Evolutionary conservation across 2,888 invertebrate species (phyloP), one percentile per base, ranked within the genome.

Genomic region (Cinara cedri): DNA sequence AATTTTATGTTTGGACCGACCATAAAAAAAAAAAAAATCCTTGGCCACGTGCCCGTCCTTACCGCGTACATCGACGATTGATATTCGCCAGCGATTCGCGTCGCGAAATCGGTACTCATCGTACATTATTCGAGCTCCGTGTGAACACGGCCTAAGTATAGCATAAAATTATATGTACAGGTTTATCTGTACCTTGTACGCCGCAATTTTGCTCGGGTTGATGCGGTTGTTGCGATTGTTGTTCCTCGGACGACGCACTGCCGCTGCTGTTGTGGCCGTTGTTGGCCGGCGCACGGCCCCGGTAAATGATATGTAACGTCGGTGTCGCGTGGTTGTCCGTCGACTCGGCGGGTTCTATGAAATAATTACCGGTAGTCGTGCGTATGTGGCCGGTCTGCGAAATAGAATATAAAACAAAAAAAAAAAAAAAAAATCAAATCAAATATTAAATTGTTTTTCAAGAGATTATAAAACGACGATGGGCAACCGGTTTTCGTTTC

Each of bases 341-440:
- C 80, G 86, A 85, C 84, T 90, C 90, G 46, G 87, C 87, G 19
- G 92, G 92, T 84, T 90, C 89, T 83, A 92, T 92, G 85, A 90
- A 89, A 86, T 89, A 90, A 83, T 88, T 90, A 82, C 89, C 91
- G 82, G 88, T 88, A 78, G 89, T 88, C 34, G 91, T 91, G 84
- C 89, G 88, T 83, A 92, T 90, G 85, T 90, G 90, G 81, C 92
- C 92, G 81, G 89, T 91, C 92, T 92, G 87, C 70, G 87, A 65
- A 83, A 82, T 3, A 26, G n/a, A 60, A 49, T n/a, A 57, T 19
- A 57, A 71, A 55, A 82, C 21, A 82, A 60, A 55, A 71, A 13
- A 14, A 81, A 63, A 72, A 34, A 34, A 34, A 34, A 34, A 34
- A 4, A 34, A 34, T 34, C 34, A 34, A 34, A 34, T 34, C 34